A percentile compares a stretch with the other conserved stretches of the same genome.
phyloP scores from a whole-genome alignment of 2,888 invertebrate species.

The Melinaea menophilus region DNA sequence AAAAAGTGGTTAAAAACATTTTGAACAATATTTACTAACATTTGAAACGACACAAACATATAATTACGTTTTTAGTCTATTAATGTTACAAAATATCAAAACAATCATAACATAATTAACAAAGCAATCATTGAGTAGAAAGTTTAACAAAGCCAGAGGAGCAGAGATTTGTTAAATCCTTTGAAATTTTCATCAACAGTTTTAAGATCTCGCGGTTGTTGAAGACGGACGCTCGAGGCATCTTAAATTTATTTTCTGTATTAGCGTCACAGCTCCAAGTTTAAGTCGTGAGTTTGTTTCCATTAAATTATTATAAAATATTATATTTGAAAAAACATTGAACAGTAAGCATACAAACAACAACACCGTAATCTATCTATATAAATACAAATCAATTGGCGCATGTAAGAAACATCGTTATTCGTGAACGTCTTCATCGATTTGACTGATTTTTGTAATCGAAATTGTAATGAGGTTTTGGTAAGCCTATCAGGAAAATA shows the following conservation, averaged over 20 bases:
- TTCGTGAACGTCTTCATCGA: too few species aligned
- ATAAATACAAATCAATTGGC: too few species aligned
- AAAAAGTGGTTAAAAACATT: too few species aligned
- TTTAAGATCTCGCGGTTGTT: constrained; percentile 56
- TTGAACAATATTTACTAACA: too few species aligned
- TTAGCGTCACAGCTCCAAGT: constrained; percentile 46
- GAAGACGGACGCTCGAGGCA: constrained; percentile 50
- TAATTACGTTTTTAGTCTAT: too few species aligned
- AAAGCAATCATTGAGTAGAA: constrained; percentile 44
- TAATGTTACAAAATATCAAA: background rate
- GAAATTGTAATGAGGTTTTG: too few species aligned
- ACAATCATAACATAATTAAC: constrained; percentile 18
- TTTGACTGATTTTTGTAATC: too few species aligned
- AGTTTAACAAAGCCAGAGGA: constrained; percentile 55
- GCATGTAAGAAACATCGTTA: too few species aligned
- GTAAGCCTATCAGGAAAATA: too few species aligned
- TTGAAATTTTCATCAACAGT: constrained; percentile 65
- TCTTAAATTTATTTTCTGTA: constrained; percentile 66
- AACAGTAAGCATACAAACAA: too few species aligned
- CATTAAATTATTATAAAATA: constrained; percentile 1
- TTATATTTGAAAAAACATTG: background rate
- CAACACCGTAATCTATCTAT: too few species aligned
- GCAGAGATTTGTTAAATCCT: constrained; percentile 52
- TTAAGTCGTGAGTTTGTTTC: background rate
- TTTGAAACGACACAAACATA: too few species aligned